Evolutionary conservation across 2,797 vertebrate genomes (phyloP), one percentile per base, ranked within the genome.

Genomic region (Gorsachius magnificus): DNA sequence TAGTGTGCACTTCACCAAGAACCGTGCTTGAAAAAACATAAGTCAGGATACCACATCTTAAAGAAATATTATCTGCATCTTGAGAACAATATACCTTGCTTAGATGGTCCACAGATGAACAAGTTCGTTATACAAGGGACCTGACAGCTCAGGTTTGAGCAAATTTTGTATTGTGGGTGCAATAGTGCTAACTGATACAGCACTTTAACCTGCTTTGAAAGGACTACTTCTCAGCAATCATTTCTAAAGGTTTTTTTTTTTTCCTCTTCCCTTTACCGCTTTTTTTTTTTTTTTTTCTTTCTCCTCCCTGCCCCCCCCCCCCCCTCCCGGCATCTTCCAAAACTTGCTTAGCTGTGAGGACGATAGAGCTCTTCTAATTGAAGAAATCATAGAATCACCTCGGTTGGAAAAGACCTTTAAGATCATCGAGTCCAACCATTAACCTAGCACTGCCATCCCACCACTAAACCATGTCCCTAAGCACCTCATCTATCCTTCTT

Each of bases 221-320:
- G 6, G 46, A 17, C 5, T 22, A 12, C 10, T 85, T 43, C 48
- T 71, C 41, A 57, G n/a, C 19, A 82, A 18, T 45, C 2, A 22
- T 68, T 91, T 87, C 20, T 45, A 24, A 68, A 83, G 22, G 15
- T 48, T 38, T 63, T 10, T 72, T 43, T 71, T 43, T 38, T 65
- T 53, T 13, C 15, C 14, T 65, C 15, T 5, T 53, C 11, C 11
- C 6, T 54, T 17, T 48, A 16, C 17, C 53, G 4, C 18, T 24
- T 57, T 15, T 16, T 56, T 56, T 19, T 24, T 57, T 15, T 16
- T 56, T 56, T 19, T 57, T n/a, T 21, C 6, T 20, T 20, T 13
- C 7, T 10, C 6, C 9, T 5, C 21, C 2, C 5, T 4, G 4
- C 2, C 36, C 36, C 36, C 36, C 36, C 9, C 36, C 38, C 38